Evolutionary conservation across 1,140 invertebrate species (phyloP).

Genomic region (Dreissena polymorpha): DNA sequence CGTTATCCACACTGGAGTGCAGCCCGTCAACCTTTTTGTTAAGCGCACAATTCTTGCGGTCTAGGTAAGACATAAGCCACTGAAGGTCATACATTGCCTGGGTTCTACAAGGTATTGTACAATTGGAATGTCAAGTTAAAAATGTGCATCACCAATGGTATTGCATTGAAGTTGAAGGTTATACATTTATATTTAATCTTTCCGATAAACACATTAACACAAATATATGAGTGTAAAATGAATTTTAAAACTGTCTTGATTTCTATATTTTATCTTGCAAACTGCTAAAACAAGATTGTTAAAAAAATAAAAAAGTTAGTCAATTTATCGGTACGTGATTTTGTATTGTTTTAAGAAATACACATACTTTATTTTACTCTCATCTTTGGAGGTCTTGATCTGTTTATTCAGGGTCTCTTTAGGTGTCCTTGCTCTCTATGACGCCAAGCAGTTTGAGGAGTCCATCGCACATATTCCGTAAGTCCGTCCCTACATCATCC

Average conservation of each 20-base stretch:
- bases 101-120: neutral
- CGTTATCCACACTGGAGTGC: constrained; percentile 41
- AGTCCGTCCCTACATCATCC: constrained; percentile 72
- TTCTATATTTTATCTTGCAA: no score
- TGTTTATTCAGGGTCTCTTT: constrained; percentile 70
- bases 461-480: constrained; percentile 69
- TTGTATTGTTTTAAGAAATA: no score
- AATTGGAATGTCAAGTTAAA: neutral
- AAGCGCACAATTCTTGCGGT: constrained; percentile 37
- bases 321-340: no score
- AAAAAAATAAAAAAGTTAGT: no score
- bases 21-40: constrained; percentile 37
- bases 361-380: constrained; percentile 62
- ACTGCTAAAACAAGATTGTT: no score
- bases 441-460: constrained; percentile 71
- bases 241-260: no score
- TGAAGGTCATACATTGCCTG: constrained; percentile 48
- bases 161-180: no score
- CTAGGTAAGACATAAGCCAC: constrained; percentile 15
- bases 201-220: no score
- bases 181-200: no score
- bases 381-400: constrained; percentile 63
- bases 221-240: no score
- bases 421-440: constrained; percentile 72
- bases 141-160: neutral